Base-by-base conservation (phyloP, 64 coral and sea anemone species). In the Pachyseris speciosa region DNA sequence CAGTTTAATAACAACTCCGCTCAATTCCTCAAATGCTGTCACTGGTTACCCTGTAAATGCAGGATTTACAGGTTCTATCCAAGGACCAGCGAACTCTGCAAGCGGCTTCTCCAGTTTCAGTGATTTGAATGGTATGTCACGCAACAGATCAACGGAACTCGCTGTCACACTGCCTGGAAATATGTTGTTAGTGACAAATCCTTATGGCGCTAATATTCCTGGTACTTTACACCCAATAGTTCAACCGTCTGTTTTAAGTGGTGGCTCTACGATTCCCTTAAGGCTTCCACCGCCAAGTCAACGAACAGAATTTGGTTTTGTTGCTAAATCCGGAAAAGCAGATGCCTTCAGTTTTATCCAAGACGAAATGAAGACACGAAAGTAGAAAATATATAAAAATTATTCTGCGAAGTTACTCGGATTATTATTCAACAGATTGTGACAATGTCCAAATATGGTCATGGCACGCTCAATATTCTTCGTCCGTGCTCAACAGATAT, bases 261-360 rank as follows among this genome's bases (percentile, higher is more conserved):
- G 25, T 1, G 22, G 58, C 45, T 85, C 90, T 7, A 65, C 69
- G 8, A 30, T 86, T 29, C 45, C 71, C 13, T 33, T 78, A 37
- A 93, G 72, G 55, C 83, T 53, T 79, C 45, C 91, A 59, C 50
- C 60, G 33, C 45, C 45, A 17, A 78, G 51, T 76, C 71, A 80
- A 41, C 70, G 53, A 38, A 70, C 83, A 15, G 91, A 86, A 27
- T 93, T 93, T 55, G 57, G 65, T 69, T 93, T 93, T 51, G 75
- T 93, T 16, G 64, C 70, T 1, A 87, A 93, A 58, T 69, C 91
- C 19, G 67, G 55, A 20, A 75, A 45, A 43, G 83, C 81, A 31
- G 72, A 86, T 42, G 91, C 91, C 7, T 93, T 93, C 80, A 93
- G 91, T 63, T 93, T 93, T 37, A 74, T 93, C 31, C 72, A 79